Percentiles rank a stretch among this genome's conserved stretches.
Conservation (phyloP, 2,888 invertebrate species). For the Drepanosiphum platanoidis region DNA sequence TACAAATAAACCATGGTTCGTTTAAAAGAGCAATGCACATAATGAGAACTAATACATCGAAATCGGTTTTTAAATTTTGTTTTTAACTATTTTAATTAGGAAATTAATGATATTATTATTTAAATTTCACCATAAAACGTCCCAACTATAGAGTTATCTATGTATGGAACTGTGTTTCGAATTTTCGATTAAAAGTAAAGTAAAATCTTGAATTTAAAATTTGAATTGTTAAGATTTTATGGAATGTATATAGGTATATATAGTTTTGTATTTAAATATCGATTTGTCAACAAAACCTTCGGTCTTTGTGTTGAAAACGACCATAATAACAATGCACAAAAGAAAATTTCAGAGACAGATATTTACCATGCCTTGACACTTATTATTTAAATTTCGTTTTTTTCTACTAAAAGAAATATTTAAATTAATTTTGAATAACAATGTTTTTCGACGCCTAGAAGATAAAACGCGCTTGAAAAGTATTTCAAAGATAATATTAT, state of each 20-base stretch:
- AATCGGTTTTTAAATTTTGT: too few relatives aligned
- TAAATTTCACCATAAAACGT: too few relatives aligned
- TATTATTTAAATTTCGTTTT: slow-evolving; percentile 37
- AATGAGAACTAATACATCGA: too few relatives aligned
- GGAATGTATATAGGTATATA: slow-evolving; percentile 20
- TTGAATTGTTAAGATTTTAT: slow-evolving; percentile 15
- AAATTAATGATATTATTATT: too few relatives aligned
- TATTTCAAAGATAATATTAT: background rate
- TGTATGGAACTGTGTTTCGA: background rate
- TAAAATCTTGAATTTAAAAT: slow-evolving; percentile 1
- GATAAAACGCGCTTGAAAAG: slow-evolving; percentile 19
- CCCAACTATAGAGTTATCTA: background rate
- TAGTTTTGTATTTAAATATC: slow-evolving; percentile 36
- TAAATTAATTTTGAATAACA: slow-evolving; percentile 45
- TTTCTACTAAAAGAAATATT: slow-evolving; percentile 41
- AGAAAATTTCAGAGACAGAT: slow-evolving; percentile 5
- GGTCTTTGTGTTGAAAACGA: slow-evolving; percentile 15
- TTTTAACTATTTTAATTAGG: too few relatives aligned
- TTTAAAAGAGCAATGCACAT: too few relatives aligned
- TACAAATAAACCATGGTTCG: too few relatives aligned
- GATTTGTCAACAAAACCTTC: slow-evolving; percentile 46
- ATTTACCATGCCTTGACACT: slow-evolving; percentile 30
- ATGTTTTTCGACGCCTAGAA: background rate
- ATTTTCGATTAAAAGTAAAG: slow-evolving; percentile 10
- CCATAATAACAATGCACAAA: slow-evolving; percentile 37